Evolutionary conservation across 1,140 invertebrate genomes (phyloP), one percentile per base, ranked within the genome.

Genomic region (Bombus terrestris): DNA sequence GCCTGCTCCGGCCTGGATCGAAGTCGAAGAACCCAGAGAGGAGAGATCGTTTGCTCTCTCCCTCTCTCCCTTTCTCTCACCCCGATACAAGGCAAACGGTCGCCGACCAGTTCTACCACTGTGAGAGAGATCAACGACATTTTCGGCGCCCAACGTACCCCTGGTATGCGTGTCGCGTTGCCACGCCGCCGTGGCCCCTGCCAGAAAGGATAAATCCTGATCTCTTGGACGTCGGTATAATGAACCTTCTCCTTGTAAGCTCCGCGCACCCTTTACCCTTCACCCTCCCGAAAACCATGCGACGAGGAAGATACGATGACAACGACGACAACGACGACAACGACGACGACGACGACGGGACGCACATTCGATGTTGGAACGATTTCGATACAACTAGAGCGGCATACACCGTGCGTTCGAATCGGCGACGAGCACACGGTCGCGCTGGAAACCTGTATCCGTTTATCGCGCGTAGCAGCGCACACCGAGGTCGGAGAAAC

Each of bases 111-210:
- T 90, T 90, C 82, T 66, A 68, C 87, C 72, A 74, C 87, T 79
- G 43, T 72, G 78, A 75, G 84, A 81, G 76, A 83, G 89, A 91
- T 88, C 89, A 88, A 90, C 82, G 89, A 89, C 88, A 89, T 84
- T 81, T 90, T 89, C 81, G 77, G 73, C 59, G 72, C 57, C 78
- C 77, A 47, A 57, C n/a, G 28, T 68, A 66, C 76, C 57, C 76
- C 53, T 62, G 18, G 68, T 69, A 37, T 35, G 69, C 25, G 69
- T 71, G 37, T 39, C 69, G 37, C 64, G 41, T 53, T 74, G 71
- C 47, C 47, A 53, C 47, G 47, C 18, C 18, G 6, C 47, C 47
- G 47, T 53, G 18, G 47, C 47, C 47, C 47, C 47, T 53, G 47
- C 47, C 53, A 53, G 39, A 72, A 79, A 35, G 83, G 76, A 84